Conservation (phyloP, 2,113 vertebrate genomes). For the Mus pahari region DNA sequence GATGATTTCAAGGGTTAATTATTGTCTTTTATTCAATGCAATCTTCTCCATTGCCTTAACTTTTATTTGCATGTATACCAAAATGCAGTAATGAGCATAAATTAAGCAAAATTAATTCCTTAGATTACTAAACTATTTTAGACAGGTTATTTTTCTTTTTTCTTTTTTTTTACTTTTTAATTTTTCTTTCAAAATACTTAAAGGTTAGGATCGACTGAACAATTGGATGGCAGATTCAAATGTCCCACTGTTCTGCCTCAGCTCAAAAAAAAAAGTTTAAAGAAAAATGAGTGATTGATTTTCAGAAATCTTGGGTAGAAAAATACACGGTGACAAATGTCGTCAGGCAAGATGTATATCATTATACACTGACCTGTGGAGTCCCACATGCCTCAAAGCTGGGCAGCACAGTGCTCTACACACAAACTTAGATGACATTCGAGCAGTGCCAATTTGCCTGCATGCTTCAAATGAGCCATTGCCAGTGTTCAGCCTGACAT, state of each 20-base stretch:
- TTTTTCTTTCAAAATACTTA: slow-evolving; percentile 82
- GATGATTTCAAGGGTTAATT: slow-evolving; percentile 88
- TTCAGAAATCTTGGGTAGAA: slow-evolving; percentile 76
- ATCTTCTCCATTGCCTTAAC: slow-evolving; percentile 86
- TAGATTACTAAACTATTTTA: slow-evolving; percentile 88
- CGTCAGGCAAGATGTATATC: slow-evolving; percentile 73
- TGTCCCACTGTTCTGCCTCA: slow-evolving; percentile 70
- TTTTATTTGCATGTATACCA: slow-evolving; percentile 87
- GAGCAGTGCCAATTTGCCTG: slow-evolving; percentile 19
- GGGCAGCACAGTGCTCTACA: slow-evolving; percentile 60
- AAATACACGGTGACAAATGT: slow-evolving; percentile 80
- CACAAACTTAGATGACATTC: not conserved
- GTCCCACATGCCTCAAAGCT: not conserved
- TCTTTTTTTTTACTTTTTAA: slow-evolving; percentile 75
- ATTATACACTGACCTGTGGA: slow-evolving; percentile 81
- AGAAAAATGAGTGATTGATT: slow-evolving; percentile 78
- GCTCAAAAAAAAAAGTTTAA: slow-evolving; percentile 62
- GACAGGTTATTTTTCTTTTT: slow-evolving; percentile 69
- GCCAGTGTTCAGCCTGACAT: slow-evolving; percentile 53
- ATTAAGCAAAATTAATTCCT: slow-evolving; percentile 88
- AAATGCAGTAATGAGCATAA: slow-evolving; percentile 88
- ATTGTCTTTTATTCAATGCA: slow-evolving; percentile 83
- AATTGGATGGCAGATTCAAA: slow-evolving; percentile 71
- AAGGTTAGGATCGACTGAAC: slow-evolving; percentile 83
- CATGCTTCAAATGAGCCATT: slow-evolving; percentile 54